These are phyloP conservation scores for Trichopoda pennipes DNA, from an alignment of 2,888 invertebrate genomes.

Conservation along the genomic window DNA sequence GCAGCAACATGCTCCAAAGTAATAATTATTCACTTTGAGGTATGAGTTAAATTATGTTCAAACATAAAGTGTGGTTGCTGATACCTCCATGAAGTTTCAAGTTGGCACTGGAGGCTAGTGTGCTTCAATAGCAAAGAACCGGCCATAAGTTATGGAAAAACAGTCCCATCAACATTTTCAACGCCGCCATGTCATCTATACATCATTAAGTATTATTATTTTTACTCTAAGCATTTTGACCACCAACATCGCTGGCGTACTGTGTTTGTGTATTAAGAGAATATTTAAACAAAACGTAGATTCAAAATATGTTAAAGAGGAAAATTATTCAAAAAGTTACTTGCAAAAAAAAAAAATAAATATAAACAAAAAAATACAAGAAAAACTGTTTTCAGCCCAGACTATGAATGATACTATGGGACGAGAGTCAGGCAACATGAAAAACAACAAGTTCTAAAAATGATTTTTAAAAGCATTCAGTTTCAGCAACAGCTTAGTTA, in stretches of 20 bases:
- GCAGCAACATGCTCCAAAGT: conserved; percentile 4
- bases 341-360: conserved; percentile 5
- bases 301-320: conserved; percentile 3
- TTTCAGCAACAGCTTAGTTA: too few relatives aligned
- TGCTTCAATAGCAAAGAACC: background rate
- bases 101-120: conserved; percentile 22
- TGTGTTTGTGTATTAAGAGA: conserved; percentile 8
- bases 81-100: conserved; percentile 17
- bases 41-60: conserved; percentile 45
- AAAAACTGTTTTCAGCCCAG: background rate
- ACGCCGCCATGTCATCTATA: conserved; percentile 64
- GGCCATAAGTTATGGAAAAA: conserved; percentile 31
- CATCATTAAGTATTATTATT: conserved; percentile 64
- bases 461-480: too few relatives aligned
- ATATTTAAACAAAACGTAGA: conserved; percentile 5
- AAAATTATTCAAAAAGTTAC: conserved; percentile 23
- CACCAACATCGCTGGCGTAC: conserved; percentile 51
- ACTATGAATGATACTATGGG: conserved; percentile 10
- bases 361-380: conserved; percentile 1
- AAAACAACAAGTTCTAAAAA: too few relatives aligned
- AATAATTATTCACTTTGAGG: conserved; percentile 58
- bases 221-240: conserved; percentile 45
- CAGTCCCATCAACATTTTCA: conserved; percentile 53
- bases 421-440: background rate
- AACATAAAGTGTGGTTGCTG: conserved; percentile 33